A percentile compares a stretch with the other conserved stretches of the same genome.
These are phyloP conservation scores for Drosophila atroscutellata DNA, from an alignment of 2,888 invertebrate species.

Conservation along the genomic window DNA sequence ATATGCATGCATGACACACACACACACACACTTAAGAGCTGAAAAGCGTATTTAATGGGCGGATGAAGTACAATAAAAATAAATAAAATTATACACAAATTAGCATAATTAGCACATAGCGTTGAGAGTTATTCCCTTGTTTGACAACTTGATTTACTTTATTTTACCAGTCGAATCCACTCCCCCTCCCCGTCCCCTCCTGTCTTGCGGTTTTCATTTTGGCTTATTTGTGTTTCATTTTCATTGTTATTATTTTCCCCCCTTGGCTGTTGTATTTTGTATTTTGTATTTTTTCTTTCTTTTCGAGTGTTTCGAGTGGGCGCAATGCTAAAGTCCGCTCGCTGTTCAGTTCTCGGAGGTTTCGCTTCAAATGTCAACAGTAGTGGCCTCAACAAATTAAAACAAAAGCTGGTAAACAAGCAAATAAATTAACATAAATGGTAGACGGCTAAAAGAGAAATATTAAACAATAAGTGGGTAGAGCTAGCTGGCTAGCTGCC, in stretches of 20 bases:
- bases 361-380: conserved; percentile 68
- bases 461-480: conserved; percentile 48
- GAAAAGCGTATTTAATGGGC: conserved; percentile 32
- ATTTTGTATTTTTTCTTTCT: background rate
- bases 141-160: conserved; percentile 44
- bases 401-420: conserved; percentile 79
- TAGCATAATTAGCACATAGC: conserved; percentile 67
- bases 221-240: conserved; percentile 15
- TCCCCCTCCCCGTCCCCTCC: background rate
- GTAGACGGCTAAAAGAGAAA: conserved; percentile 55
- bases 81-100: conserved; percentile 64
- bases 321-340: conserved; percentile 23
- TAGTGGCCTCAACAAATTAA: conserved; percentile 78
- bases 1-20: background rate
- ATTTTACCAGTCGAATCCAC: background rate
- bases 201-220: conserved; percentile 31
- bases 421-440: conserved; percentile 79
- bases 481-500: background rate
- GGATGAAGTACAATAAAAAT: conserved; percentile 44
- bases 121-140: conserved; percentile 26
- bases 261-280: background rate
- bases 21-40: background rate
- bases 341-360: conserved; percentile 13
- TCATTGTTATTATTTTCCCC: conserved; percentile 27
- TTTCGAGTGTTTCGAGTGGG: conserved; percentile 30